Base-by-base conservation (phyloP, 1,140 invertebrate genomes). In the Galendromus occidentalis region DNA sequence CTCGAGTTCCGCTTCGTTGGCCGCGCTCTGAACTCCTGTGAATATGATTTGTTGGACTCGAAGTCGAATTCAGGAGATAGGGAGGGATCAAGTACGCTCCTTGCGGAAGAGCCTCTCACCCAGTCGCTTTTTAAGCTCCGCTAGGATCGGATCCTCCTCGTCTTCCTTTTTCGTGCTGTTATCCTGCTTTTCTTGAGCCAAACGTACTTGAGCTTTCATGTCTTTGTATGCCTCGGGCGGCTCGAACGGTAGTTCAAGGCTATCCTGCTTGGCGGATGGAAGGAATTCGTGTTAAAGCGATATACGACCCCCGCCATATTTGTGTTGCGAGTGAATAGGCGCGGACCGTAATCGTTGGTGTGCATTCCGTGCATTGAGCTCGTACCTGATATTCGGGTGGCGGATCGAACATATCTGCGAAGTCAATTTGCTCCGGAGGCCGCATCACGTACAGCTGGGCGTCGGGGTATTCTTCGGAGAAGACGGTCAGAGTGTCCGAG, bases 361-460 rank as follows among this genome's bases (percentile, higher is more conserved):
- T n/a, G n/a, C n/a, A n/a, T n/a, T n/a, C n/a, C n/a, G n/a, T 6
- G 9, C 33, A 39, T 39, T 9, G 33, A 9, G 33, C 4, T 9
- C 33, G 51, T 59, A 59, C 51, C 51, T 59, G 51, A 25, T 59
- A 59, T 59, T 59, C 51, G 14, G 51, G 51, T 29, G 51, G 51
- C 6, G 25, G 25, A 25, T 29, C 25, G 51, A 29, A 29, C 51
- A 59, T 59, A 33, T 59, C 51, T 29, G 33, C 51, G 20, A 59
- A 59, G 22, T 59, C 51, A 9, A 59, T 59, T 59, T 59, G 51
- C 33, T 59, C 51, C 17, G 51, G 33, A 14, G 51, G 51, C 20
- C 51, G 51, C 14, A 59, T 33, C 17, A 59, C 51, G 51, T 59
- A 59, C 22, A 59, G 51, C 51, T 59, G 51, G 14, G 51, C 51